phyloP scores from a whole-genome alignment of 2,113 vertebrate genomes.

The Takifugu flavidus region DNA sequence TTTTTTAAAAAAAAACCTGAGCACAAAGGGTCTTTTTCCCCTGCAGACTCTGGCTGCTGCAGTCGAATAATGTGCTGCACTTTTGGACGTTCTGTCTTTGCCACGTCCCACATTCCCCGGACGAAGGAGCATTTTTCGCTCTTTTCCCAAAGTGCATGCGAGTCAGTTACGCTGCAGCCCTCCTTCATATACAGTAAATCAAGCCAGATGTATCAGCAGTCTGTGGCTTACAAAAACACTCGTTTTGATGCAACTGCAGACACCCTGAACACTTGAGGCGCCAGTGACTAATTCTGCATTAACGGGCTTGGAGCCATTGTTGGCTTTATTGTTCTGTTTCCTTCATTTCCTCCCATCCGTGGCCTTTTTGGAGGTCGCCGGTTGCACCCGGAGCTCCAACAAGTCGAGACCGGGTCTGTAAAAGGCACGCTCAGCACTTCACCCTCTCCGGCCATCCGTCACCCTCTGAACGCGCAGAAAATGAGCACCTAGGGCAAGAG shows the following conservation, averaged over 20 bases:
- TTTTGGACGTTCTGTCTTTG: constrained; percentile 23
- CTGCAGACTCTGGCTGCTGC: constrained; percentile 5
- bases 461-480: constrained; percentile 27
- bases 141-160: constrained; percentile 27
- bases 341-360: neutral
- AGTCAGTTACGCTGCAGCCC: constrained; percentile 28
- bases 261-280: constrained; percentile 12
- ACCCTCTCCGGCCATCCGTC: constrained; percentile 9
- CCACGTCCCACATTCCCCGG: constrained; percentile 37
- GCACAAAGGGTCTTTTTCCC: neutral
- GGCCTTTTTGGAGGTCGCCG: constrained; percentile 53
- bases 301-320: too few species aligned
- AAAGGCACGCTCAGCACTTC: constrained; percentile 50
- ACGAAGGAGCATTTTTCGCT: constrained; percentile 11
- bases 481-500: constrained; percentile 45
- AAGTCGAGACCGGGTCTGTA: constrained; percentile 57
- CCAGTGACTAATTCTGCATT: neutral
- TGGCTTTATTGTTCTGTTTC: too few species aligned
- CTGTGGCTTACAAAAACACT: constrained; percentile 17
- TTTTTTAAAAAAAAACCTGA: neutral
- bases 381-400: constrained; percentile 35
- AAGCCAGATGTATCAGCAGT: constrained; percentile 30
- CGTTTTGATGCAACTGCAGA: constrained; percentile 13
- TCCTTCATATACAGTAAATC: constrained; percentile 30
- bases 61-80: constrained; percentile 10